Conservation (phyloP, 2,888 invertebrate species). For the Stenurella melanura region DNA sequence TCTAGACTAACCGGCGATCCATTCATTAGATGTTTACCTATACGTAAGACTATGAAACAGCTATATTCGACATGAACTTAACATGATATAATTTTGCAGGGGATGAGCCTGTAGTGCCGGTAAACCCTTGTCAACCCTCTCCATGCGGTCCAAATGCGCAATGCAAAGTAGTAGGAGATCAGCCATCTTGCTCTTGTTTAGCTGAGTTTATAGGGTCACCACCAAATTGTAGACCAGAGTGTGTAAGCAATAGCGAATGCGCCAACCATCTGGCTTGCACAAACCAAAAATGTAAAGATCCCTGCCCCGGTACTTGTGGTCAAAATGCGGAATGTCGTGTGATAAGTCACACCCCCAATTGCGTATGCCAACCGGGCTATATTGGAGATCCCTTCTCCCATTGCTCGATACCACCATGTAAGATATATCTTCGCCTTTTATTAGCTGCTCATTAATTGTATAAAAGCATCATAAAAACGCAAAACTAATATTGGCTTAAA, state of each 20-base stretch:
- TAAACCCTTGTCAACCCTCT: slow-evolving; percentile 81
- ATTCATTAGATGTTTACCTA: slow-evolving; percentile 79
- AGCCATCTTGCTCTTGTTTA: slow-evolving; percentile 79
- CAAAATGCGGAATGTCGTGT: slow-evolving; percentile 83
- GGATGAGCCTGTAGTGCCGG: slow-evolving; percentile 60
- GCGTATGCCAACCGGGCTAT: slow-evolving; percentile 77
- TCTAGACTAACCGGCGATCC: slow-evolving; percentile 78
- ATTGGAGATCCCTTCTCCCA: slow-evolving; percentile 80
- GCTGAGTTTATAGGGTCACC: slow-evolving; percentile 79
- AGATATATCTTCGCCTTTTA: slow-evolving; percentile 52
- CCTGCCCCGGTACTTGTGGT: slow-evolving; percentile 86
- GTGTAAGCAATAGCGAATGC: slow-evolving; percentile 84
- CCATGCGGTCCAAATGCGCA: slow-evolving; percentile 83
- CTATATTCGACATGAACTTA: slow-evolving; percentile 4
- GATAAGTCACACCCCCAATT: slow-evolving; percentile 83
- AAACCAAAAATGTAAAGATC: slow-evolving; percentile 84
- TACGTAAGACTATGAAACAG: slow-evolving; percentile 65
- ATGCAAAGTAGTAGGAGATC: slow-evolving; percentile 75
- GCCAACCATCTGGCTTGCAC: slow-evolving; percentile 82
- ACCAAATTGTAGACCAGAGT: slow-evolving; percentile 85
- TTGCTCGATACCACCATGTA: slow-evolving; percentile 71
- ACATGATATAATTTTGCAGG: slow-evolving; percentile 41
- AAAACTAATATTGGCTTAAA: slow-evolving; percentile 47
- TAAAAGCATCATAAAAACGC: slow-evolving; percentile 9
- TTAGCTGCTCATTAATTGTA: slow-evolving; percentile 39